Base-by-base conservation (phyloP, 1,140 invertebrate genomes). In the Bursaphelenchus mucronatus region DNA sequence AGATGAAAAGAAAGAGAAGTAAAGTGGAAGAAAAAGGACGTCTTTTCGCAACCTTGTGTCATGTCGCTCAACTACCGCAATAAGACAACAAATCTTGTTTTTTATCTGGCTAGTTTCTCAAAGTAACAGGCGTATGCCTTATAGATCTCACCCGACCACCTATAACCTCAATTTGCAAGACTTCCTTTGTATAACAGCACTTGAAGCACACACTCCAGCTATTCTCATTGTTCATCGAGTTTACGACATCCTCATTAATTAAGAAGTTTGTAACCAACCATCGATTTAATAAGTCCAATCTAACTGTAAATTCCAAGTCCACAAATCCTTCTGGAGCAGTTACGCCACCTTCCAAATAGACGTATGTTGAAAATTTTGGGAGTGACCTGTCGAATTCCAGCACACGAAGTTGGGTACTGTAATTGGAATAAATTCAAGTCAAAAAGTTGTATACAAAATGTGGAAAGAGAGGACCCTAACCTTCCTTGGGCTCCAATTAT, bases 371-470 rank as follows among this genome's bases (percentile, higher is more conserved):
- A 53, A 73, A 73, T 5, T 61, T 46, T 8, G 74, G 74, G 15
- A 73, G 45, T 47, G 57, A 21, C 15, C 72, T 61, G 44, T 73
- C 63, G 8, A 76, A 30, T 62, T 76, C 71, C 41, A 73, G 68
- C 19, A 73, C 71, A 17, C 57, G 71, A 57, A 73, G 40, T 41
- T 73, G 71, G 4, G 58, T 69, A 17, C 71, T 73, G 15, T 55
- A 67, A 67, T 59, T 40, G 13, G 47, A 43, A 3, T 11, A n/a
- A 54, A 30, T 30, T 3, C 30, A 30, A 5, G 30, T 30, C 30
- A 30, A 11, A 4, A 49, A n/a, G 47, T 19, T 1, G 19, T 4
- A n/a, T 49, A 49, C 13, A 49, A 19, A 49, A 49, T 49, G 47
- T 19, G 19, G 19, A 49, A 49, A 49, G 47, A 19, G 13, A 3